Evolutionary conservation across 2,888 invertebrate genomes (phyloP).

Genomic region (Frankliniella fusca): DNA sequence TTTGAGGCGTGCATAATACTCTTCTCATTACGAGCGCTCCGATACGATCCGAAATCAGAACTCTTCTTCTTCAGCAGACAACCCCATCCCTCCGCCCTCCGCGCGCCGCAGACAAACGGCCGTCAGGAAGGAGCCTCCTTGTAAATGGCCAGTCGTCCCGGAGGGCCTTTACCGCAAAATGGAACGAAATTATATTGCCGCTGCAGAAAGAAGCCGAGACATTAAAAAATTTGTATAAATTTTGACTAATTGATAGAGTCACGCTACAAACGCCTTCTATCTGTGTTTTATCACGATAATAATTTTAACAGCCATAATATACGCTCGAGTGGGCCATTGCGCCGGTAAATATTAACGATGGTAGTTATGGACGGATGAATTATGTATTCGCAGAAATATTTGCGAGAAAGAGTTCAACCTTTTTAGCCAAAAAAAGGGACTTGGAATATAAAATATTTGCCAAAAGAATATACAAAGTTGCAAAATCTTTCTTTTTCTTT

Average conservation of each 20-base stretch:
- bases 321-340: background rate
- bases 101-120: background rate
- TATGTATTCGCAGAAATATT: background rate
- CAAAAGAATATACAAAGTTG: background rate
- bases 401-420: background rate
- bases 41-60: background rate
- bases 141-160: background rate
- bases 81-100: background rate
- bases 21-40: background rate
- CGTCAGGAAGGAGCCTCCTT: too few species aligned
- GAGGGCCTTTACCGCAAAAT: background rate
- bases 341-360: background rate
- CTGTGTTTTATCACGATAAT: background rate
- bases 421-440: background rate
- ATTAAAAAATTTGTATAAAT: background rate
- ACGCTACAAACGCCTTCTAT: background rate
- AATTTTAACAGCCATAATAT: background rate
- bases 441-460: background rate
- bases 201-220: background rate
- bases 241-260: background rate
- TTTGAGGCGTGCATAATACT: slow-evolving; percentile 23
- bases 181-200: background rate
- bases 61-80: background rate
- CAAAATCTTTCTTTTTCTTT: background rate
- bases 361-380: background rate